Evolutionary conservation across 2,888 invertebrate species (phyloP), one percentile per base, ranked within the genome.

Genomic region (Rhagonycha lutea): DNA sequence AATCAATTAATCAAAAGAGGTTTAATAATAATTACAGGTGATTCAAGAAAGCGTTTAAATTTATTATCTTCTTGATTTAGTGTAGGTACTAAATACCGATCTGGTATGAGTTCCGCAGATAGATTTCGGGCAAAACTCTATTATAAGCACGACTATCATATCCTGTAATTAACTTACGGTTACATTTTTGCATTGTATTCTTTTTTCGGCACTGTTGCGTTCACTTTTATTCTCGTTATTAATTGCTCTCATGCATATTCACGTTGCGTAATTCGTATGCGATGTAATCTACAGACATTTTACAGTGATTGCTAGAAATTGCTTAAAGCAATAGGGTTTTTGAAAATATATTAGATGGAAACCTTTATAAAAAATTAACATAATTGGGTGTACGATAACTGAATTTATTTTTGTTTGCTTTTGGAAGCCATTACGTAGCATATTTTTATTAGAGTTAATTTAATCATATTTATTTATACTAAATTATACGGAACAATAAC

Each of bases 101-200:
- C n/a, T n/a, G 47, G 12, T 47, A 47, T n/a, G 47, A 47, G 47
- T 61, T 24, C 69, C 62, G 74, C 47, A 60, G 69, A 70, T 70
- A 74, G 63, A 69, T 70, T 60, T 69, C 69, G 32, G 61, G 68
- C 69, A 65, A 62, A 69, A 69, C 69, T 28, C 69, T 32, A 69
- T 73, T 69, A 73, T 73, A 69, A 69, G 29, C 65, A 62, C 47
- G 47, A 67, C 70, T 67, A 74, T 60, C 70, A 67, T 70, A 69
- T 74, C 74, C 74, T 74, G 74, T 69, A 74, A 74, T 74, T 74
- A 74, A 70, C 67, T 74, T 70, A 74, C 74, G 70, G 74, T 70
- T 74, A 74, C 70, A 74, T 60, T 65, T 74, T 67, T 60, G 18
- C 74, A 74, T 74, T 70, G 74, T 74, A 61, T 69, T 74, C 70